These are phyloP conservation scores for Marmota flaviventris DNA, from an alignment of 2,113 vertebrate genomes.

Conservation along the genomic window DNA sequence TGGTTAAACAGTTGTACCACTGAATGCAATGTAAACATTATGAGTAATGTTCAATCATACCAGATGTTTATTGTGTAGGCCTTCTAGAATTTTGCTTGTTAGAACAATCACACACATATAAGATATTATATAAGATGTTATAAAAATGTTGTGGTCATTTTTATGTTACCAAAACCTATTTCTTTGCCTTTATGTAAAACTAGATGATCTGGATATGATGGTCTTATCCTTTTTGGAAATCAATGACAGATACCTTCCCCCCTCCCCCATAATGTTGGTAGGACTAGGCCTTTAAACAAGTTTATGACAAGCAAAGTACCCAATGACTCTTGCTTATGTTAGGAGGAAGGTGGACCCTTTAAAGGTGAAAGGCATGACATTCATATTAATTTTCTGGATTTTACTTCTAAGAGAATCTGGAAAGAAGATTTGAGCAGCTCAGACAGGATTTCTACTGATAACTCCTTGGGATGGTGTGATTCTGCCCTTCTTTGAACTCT, in stretches of 20 bases:
- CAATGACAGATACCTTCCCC: background rate
- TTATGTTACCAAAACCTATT: background rate
- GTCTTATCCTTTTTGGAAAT: background rate
- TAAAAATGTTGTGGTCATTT: background rate
- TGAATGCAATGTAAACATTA: background rate
- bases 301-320: background rate
- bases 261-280: background rate
- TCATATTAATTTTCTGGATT: conserved; percentile 63
- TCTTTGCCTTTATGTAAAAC: background rate
- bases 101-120: background rate
- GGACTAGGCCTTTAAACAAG: background rate
- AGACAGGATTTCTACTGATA: conserved; percentile 51
- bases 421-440: conserved; percentile 57
- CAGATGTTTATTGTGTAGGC: background rate
- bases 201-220: background rate
- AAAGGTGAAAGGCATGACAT: background rate
- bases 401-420: conserved; percentile 66
- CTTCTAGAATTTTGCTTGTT: conserved; percentile 27
- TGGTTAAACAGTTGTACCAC: background rate
- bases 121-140: background rate
- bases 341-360: background rate
- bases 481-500: background rate
- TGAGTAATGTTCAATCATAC: background rate
- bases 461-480: background rate
- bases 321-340: conserved; percentile 31